These are phyloP conservation scores for Isichthys henryi DNA, from an alignment of 2,113 vertebrate species.

Conservation along the genomic window DNA sequence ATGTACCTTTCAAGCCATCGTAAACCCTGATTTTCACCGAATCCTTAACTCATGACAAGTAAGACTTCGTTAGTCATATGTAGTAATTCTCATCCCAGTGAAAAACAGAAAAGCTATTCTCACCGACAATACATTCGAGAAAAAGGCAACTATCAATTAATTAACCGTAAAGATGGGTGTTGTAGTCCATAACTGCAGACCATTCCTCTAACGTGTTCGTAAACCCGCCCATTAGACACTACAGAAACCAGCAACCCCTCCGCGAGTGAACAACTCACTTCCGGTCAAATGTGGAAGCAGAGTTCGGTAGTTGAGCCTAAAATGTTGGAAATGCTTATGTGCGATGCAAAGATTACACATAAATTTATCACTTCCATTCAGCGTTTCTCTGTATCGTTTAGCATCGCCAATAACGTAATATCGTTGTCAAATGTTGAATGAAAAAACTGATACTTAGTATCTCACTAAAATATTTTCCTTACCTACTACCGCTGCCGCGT, in stretches of 20 bases:
- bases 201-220: fast-evolving
- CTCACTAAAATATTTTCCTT: constrained; percentile 35
- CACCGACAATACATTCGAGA: constrained; percentile 19
- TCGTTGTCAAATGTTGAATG: constrained; percentile 22
- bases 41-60: background rate
- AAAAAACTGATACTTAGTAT: background rate
- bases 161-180: background rate
- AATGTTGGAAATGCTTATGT: background rate
- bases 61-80: background rate
- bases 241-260: constrained; percentile 45
- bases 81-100: background rate
- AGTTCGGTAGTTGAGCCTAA: constrained; percentile 27
- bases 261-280: constrained; percentile 66
- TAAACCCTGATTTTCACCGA: background rate
- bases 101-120: background rate
- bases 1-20: background rate
- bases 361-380: background rate
- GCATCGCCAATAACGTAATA: background rate
- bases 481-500: constrained; percentile 64
- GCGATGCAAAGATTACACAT: background rate
- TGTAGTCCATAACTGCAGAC: constrained; percentile 39
- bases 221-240: constrained; percentile 31
- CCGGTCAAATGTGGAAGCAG: constrained; percentile 44
- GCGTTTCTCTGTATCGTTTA: background rate
- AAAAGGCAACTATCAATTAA: background rate